Evolutionary conservation across 1,140 invertebrate species (phyloP), one percentile per base, ranked within the genome.

Genomic region (Ylistrum balloti): DNA sequence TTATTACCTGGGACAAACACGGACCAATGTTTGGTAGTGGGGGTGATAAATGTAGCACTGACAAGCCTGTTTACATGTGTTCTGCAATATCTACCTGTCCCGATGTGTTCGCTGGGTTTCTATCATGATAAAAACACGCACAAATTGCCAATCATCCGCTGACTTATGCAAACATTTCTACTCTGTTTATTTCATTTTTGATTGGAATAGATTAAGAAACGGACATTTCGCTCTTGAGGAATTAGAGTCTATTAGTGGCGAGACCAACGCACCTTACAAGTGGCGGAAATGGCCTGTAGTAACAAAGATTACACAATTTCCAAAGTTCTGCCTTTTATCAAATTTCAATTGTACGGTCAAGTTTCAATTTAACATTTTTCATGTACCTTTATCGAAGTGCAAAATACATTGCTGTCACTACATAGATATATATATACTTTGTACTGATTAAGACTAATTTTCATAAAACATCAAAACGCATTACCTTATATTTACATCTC

Each of bases 121-220:
- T 74, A 74, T 74, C 56, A 74, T 74, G 56, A 74, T 74, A 74
- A 74, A 74, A 74, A 74, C 56, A 74, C 56, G 56, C 56, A 74
- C 56, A 74, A 74, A 74, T 74, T 74, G 56, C 56, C 56, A 74
- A 74, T 74, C 56, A 74, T 74, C 56, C n/a, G 9, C 56, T 74
- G 56, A 74, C 56, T 74, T 74, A 74, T 74, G 56, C 56, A 74
- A 74, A 74, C 56, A 74, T 74, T 74, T 74, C 56, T n/a, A 28
- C 56, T 9, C 56, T 74, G 56, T 74, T 74, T 74, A 74, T 74
- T 74, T 74, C 56, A 74, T 1, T n/a, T 74, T 74, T 74, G 56
- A 74, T 74, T 74, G 56, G 56, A 74, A 74, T 74, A 74, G 56
- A 74, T 74, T 74, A 74, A 28, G 56, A 74, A 74, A 28, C 0